Evolutionary conservation across 1,140 invertebrate species (phyloP).

Genomic region (Bemisia tabaci): DNA sequence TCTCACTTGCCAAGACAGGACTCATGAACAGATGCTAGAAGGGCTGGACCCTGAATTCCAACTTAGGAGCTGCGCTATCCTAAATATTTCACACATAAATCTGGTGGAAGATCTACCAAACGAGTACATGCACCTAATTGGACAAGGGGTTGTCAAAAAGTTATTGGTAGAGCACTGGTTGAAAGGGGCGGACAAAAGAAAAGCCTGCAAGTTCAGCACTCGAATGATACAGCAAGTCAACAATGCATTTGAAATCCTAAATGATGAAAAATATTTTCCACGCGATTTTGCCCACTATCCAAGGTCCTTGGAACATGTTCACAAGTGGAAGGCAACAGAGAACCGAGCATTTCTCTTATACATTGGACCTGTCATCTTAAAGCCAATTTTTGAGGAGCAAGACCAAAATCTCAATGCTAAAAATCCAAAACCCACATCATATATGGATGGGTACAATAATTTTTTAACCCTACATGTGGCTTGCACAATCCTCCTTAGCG

Average conservation of each 20-base stretch:
- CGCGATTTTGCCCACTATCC: constrained; percentile 23
- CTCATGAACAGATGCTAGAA: constrained; percentile 20
- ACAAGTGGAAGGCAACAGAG: constrained; percentile 27
- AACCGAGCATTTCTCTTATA: constrained; percentile 31
- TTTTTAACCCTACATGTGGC: constrained; percentile 12
- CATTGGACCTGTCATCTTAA: constrained; percentile 28
- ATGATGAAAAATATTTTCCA: no score
- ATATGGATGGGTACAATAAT: constrained; percentile 9
- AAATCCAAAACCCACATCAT: no score
- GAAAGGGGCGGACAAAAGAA: no score
- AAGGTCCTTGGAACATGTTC: constrained; percentile 18
- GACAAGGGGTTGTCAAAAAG: constrained; percentile 30
- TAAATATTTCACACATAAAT: constrained; percentile 20
- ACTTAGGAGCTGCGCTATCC: constrained; percentile 21
- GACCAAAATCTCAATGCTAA: no score
- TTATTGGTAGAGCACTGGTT: no score
- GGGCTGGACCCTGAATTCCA: constrained; percentile 27
- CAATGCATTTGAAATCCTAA: no score
- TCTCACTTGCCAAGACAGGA: constrained; percentile 17
- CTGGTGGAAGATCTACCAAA: constrained; percentile 26
- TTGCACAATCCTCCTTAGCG: constrained; percentile 9
- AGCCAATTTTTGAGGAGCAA: no score
- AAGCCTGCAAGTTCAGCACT: no score
- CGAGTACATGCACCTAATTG: constrained; percentile 32
- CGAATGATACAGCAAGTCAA: no score